Percentiles rank a stretch among this genome's conserved stretches.
phyloP scores from a whole-genome alignment of 2,113 vertebrate genomes.

The Pluvianellus socialis region DNA sequence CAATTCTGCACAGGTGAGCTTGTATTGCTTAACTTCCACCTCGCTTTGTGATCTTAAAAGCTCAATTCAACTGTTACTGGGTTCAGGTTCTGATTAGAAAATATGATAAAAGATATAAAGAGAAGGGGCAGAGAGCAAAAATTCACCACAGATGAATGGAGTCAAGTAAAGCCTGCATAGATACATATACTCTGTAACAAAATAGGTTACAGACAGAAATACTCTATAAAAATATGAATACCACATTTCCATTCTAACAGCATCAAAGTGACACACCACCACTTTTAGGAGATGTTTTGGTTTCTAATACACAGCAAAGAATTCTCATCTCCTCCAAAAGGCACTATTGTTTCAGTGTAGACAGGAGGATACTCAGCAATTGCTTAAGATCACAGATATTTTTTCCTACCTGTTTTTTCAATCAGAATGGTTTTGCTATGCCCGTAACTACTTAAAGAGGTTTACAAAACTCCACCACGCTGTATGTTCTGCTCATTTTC shows the following conservation, averaged over 20 bases:
- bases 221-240: not conserved
- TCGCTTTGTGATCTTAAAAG: not conserved
- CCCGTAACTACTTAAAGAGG: not conserved
- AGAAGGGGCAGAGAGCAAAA: not conserved
- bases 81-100: not conserved
- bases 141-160: not conserved
- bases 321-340: not conserved
- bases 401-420: too few relatives aligned
- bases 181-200: not conserved
- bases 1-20: not conserved
- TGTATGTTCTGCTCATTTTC: not conserved
- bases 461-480: not conserved
- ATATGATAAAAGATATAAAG: not conserved
- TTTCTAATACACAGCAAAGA: not conserved
- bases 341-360: not conserved
- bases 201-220: not conserved
- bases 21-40: not conserved
- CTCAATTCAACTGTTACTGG: not conserved
- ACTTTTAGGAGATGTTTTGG: not conserved
- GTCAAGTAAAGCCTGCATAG: not conserved
- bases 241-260: not conserved
- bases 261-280: not conserved
- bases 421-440: not conserved
- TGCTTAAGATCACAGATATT: not conserved
- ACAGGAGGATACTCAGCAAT: not conserved